Conservation (phyloP, 2,888 invertebrate species). For the Euphydryas editha region DNA sequence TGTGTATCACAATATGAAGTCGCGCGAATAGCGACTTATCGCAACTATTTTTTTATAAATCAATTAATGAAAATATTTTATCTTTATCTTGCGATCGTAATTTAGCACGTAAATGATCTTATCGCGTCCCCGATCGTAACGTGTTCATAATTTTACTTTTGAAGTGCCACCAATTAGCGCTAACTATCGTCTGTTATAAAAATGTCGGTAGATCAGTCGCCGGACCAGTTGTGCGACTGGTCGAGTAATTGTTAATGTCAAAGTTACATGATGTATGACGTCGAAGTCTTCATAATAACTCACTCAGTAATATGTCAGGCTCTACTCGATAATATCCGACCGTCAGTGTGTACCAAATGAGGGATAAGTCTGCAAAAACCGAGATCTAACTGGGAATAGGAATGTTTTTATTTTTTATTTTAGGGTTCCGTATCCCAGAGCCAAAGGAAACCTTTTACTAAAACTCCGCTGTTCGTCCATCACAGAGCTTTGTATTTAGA, state of each 20-base stretch:
- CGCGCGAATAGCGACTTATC: neutral
- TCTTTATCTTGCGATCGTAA: neutral
- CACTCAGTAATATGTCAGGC: conserved; percentile 30
- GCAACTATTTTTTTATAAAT: neutral
- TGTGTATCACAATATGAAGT: neutral
- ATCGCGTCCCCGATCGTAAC: neutral
- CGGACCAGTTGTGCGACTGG: conserved; percentile 14
- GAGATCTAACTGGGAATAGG: neutral
- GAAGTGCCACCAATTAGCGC: conserved; percentile 19
- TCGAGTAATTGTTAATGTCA: conserved; percentile 27
- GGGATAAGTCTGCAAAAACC: conserved; percentile 14
- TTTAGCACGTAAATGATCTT: conserved; percentile 7
- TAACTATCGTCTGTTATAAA: conserved; percentile 19
- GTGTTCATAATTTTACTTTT: conserved; percentile 12
- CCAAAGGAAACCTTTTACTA: too few species aligned
- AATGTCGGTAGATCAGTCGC: conserved; percentile 24
- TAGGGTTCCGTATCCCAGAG: too few species aligned
- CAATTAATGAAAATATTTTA: neutral
- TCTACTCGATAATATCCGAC: conserved; percentile 20
- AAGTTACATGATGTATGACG: conserved; percentile 23
- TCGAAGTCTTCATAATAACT: conserved; percentile 25
- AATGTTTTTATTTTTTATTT: neutral
- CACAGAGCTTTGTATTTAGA: too few species aligned
- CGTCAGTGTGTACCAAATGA: conserved; percentile 21
- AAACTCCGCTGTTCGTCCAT: too few species aligned